Evolutionary conservation across 2,113 vertebrate species (phyloP), one percentile per base, ranked within the genome.

Genomic region (Machaerirhynchus nigripectus): DNA sequence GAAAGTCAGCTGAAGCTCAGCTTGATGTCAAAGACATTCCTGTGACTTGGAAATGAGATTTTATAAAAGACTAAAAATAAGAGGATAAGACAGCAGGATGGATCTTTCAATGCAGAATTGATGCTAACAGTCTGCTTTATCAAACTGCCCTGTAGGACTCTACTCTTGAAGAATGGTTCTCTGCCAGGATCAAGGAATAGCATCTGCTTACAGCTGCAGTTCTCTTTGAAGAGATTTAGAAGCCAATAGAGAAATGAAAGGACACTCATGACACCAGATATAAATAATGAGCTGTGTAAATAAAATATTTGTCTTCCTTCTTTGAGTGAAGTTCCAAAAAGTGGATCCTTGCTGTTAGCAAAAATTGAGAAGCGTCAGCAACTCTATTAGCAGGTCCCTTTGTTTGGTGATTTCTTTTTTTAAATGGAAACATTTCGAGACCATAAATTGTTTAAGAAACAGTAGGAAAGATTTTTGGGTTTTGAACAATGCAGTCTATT

Each of bases 381-480:
- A 31, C 50, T 83, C 55, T 94, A 86, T 75, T 89, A 95, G 13
- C 49, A 85, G 60, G 49, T 90, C 63, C 26, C 49, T 91, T 85
- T 93, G 42, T 91, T 84, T 86, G 46, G 12, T 39, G 44, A 27
- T 61, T 94, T 77, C 37, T 80, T 92, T 89, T 96, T 96, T 68
- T 60, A 57, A 75, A 91, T 85, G 52, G 75, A 95, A 90, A 93
- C 28, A 87, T 84, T 91, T 74, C 3, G 17, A 79, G 57, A 71
- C 39, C 28, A 61, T 95, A 84, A 95, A 78, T 84, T 87, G 23
- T 65, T 94, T 73, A 65, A 82, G 77, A 82, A 94, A 83, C 74
- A 87, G 89, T 91, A 76, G 93, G 91, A 79, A 83, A 97, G 40
- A 64, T 68, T 95, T 92, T 22, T 17, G 42, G 39, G 33, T 77